Base-by-base conservation (phyloP, 2,888 invertebrate species). In the Phania funesta region DNA sequence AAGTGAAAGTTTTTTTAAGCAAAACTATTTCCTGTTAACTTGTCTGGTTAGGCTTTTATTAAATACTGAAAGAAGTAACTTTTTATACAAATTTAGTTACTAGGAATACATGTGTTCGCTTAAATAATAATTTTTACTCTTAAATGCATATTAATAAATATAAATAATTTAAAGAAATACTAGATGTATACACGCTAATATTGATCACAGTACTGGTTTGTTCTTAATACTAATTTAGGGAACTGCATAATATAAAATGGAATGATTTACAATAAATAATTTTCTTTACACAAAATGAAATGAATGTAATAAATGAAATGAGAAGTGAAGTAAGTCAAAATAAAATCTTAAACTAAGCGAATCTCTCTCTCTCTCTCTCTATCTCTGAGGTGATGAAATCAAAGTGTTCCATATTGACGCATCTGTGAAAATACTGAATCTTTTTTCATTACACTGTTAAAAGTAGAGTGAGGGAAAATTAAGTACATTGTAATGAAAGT, bases 161-260 rank as follows among this genome's bases (percentile, higher is more conserved):
- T 38, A 38, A n/a, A 38, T 67, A 64, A 46, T 16, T 65, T 58
- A 48, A 32, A 50, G 2, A 56, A 18, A 67, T 35, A 65, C n/a
- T 22, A 64, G 9, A 44, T 52, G 32, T 18, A 35, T 16, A 67
- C 18, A 48, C 13, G 9, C 3, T 67, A 67, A 67, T 32, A 76
- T 58, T 67, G 58, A 76, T 76, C 75, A 76, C 75, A 76, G 75
- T 50, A 67, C 32, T 48, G n/a, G 29, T 50, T 50, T 24, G 48
- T 18, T 58, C 22, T 67, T 67, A 75, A 74, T 64, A 74, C 64
- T 64, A 54, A 5, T 29, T 41, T 62, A 64, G 9, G 60, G 41
- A 29, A 6, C 11, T 18, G 26, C 16, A 46, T 24, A 16, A 16
- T 16, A 65, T 48, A 4, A 44, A 54, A 52, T 62, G 22, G 44